Evolutionary conservation across 1,140 invertebrate species (phyloP).

Genomic region (Pantala flavescens): DNA sequence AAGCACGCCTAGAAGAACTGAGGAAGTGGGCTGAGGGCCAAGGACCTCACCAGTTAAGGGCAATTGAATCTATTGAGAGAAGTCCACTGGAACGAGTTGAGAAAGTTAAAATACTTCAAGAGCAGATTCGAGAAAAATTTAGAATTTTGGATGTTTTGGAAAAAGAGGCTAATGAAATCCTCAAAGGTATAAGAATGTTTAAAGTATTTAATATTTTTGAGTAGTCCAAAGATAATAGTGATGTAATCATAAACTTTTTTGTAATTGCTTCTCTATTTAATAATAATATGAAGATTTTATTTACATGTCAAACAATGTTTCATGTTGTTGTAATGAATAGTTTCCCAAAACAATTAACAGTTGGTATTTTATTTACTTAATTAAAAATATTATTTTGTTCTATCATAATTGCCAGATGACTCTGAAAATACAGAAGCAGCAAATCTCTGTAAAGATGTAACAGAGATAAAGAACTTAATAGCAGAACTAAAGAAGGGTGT

Average conservation of each 20-base stretch:
- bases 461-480: conserved; percentile 53
- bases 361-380: too few species aligned
- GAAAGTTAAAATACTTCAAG: conserved; percentile 57
- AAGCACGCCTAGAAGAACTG: conserved; percentile 38
- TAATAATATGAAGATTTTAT: too few species aligned
- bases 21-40: conserved; percentile 36
- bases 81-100: conserved; percentile 63
- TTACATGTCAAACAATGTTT: too few species aligned
- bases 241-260: too few species aligned
- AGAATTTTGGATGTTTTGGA: conserved; percentile 59
- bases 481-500: conserved; percentile 56
- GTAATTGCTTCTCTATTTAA: too few species aligned
- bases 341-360: too few species aligned
- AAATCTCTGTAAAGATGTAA: conserved; percentile 54
- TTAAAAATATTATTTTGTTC: too few species aligned
- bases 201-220: too few species aligned
- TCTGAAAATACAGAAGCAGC: conserved; percentile 52
- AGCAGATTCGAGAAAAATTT: conserved; percentile 59
- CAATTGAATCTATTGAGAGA: conserved; percentile 56
- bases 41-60: conserved; percentile 62
- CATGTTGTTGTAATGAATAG: too few species aligned
- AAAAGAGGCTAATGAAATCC: neutral
- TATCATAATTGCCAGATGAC: conserved; percentile 38
- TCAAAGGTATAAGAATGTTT: conserved; percentile 13
- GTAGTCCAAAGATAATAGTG: too few species aligned